A percentile compares a stretch with the other conserved stretches of the same genome.
phyloP scores from a whole-genome alignment of 2,888 invertebrate genomes.

The Zonitis immaculata region DNA sequence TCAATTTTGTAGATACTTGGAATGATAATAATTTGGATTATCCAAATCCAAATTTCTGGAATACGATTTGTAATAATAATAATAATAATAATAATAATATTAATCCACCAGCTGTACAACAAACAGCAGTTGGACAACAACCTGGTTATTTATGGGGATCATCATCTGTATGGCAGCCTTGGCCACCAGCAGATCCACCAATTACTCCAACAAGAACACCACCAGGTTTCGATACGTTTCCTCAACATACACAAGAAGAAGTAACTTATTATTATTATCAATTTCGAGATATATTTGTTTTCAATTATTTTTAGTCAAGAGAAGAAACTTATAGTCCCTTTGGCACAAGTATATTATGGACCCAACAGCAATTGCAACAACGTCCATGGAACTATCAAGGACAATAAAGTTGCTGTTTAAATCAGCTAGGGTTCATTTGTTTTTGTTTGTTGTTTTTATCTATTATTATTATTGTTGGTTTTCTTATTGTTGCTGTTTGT shows the following conservation, averaged over 20 bases:
- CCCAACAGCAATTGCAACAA: slow-evolving; percentile 40
- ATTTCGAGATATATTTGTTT: slow-evolving; percentile 3
- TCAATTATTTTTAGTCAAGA: slow-evolving; percentile 19
- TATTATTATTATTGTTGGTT: slow-evolving; percentile 3
- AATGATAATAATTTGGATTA: slow-evolving; percentile 27
- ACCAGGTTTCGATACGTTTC: slow-evolving; percentile 41
- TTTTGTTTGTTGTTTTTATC: slow-evolving; percentile 6
- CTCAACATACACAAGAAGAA: slow-evolving; percentile 27
- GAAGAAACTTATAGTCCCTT: slow-evolving; percentile 47
- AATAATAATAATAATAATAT: no score
- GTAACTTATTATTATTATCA: slow-evolving; percentile 4
- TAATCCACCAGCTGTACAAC: slow-evolving; percentile 10
- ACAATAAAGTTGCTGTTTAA: slow-evolving; percentile 17
- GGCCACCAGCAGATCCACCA: slow-evolving; percentile 37
- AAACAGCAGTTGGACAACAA: slow-evolving; percentile 20
- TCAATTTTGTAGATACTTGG: slow-evolving; percentile 35
- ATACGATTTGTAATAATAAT: slow-evolving; percentile 42
- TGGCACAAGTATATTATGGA: slow-evolving; percentile 46
- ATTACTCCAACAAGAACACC: slow-evolving; percentile 45
- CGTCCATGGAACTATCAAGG: slow-evolving; percentile 45
- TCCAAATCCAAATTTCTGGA: slow-evolving; percentile 31
- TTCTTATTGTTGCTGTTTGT: slow-evolving; percentile 5
- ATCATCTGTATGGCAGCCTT: slow-evolving; percentile 47
- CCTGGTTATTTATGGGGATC: slow-evolving; percentile 45
- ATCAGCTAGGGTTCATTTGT: slow-evolving; percentile 19